Base-by-base conservation (phyloP, 2,888 invertebrate genomes). In the Clivina fossor region DNA sequence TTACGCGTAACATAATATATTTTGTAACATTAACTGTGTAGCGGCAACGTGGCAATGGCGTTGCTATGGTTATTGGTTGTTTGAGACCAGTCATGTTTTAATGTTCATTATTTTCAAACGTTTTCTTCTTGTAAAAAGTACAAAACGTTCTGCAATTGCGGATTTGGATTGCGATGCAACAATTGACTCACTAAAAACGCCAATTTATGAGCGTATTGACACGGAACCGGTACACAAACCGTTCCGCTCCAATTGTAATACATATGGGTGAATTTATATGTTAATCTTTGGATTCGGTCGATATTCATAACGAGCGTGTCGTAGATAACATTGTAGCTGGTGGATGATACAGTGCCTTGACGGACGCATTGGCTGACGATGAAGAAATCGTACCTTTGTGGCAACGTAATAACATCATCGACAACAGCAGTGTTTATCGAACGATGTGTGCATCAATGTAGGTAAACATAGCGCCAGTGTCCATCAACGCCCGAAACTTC, bases 131-230 rank as follows among this genome's bases (percentile, higher is more conserved):
- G 89, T 32, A 90, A 74, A 69, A 84, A 90, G 66, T 86, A 89
- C 0, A 90, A 72, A 0, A 84, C 76, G 15, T 80, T 82, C 38
- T 78, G 80, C 15, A 90, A 73, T 0, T 78, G 75, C 30, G 76
- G 71, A 43, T 81, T 78, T 0, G 90, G 88, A 13, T 78, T 69
- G 20, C 76, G 74, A 66, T 93, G 90, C 7, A 95, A 78, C 5
- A 81, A 81, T 69, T 94, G 93, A 0, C 88, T 88, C 0, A 90
- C 87, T 3, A 95, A 75, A 72, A 91, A 94, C 0, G 96, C 94
- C 60, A 96, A 73, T 68, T 95, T 96, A 71, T 96, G 95, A 0
- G 96, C 95, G 70, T 94, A 95, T 69, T 95, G 94, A 68, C 93
- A 93, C 0, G 93, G 93, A 0, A 94, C 90, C 0, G 96, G 96